These are phyloP conservation scores for Synanthedon myopaeformis DNA, from an alignment of 2,888 invertebrate genomes.

Conservation along the genomic window DNA sequence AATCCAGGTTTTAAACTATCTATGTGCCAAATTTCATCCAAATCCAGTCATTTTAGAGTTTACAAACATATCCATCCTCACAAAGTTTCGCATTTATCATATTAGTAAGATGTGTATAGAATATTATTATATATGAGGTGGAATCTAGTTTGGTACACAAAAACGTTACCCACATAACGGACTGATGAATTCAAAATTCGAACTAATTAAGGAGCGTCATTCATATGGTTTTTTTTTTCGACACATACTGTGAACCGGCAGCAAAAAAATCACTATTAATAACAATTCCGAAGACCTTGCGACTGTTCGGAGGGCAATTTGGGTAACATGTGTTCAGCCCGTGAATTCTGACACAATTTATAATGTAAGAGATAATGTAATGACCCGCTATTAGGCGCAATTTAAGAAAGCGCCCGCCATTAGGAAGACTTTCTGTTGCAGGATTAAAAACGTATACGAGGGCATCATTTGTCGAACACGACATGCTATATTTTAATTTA, in stretches of 20 bases:
- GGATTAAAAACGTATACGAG: not conserved
- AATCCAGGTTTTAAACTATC: no score
- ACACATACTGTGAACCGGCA: not conserved
- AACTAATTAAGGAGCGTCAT: conserved; percentile 1
- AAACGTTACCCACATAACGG: not conserved
- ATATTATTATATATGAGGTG: no score
- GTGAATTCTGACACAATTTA: conserved; percentile 25
- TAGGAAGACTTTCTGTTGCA: not conserved
- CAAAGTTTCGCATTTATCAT: no score
- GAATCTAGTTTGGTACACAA: no score
- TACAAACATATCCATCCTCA: no score
- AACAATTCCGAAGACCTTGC: conserved; percentile 9
- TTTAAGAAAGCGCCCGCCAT: conserved; percentile 32
- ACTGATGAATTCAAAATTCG: not conserved
- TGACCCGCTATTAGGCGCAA: conserved; percentile 37
- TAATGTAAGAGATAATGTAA: conserved; percentile 27
- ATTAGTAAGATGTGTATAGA: no score
- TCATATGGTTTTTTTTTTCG: not conserved
- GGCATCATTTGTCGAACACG: no score
- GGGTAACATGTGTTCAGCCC: conserved; percentile 24
- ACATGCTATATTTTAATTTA: no score
- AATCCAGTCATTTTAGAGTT: no score
- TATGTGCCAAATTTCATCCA: no score
- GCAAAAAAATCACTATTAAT: conserved; percentile 4
- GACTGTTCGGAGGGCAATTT: conserved; percentile 11